phyloP scores from a whole-genome alignment of 2,888 invertebrate species.

The Leptopilina drosophilae region DNA sequence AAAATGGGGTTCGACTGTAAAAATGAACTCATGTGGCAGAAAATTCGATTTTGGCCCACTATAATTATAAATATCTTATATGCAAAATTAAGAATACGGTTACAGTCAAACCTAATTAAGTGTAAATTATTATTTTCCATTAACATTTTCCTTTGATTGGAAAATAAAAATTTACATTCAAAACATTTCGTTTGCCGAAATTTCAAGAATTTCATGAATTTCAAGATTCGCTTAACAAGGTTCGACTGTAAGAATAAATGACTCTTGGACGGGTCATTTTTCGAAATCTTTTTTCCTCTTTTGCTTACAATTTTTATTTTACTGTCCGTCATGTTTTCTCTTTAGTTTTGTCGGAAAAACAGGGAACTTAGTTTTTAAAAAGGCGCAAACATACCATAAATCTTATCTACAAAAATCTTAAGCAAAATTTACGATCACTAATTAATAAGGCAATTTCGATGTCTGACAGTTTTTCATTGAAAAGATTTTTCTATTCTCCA shows the following conservation, averaged over 20 bases:
- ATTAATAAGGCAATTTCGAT: slow-evolving; percentile 73
- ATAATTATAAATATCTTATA: background rate
- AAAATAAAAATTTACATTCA: too few species aligned
- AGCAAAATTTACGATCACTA: slow-evolving; percentile 40
- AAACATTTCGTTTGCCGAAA: too few species aligned
- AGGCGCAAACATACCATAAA: slow-evolving; percentile 49
- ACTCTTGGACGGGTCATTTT: slow-evolving; percentile 38
- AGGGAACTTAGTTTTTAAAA: slow-evolving; percentile 14
- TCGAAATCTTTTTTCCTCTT: slow-evolving; percentile 28
- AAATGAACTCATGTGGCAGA: background rate
- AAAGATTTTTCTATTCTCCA: slow-evolving; percentile 47
- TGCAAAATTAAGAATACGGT: background rate
- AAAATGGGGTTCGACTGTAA: background rate
- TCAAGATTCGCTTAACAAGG: too few species aligned
- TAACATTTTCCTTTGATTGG: too few species aligned
- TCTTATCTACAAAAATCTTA: slow-evolving; percentile 43
- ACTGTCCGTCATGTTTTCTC: slow-evolving; percentile 33
- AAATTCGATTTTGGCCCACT: slow-evolving; percentile 28
- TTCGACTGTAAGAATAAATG: background rate
- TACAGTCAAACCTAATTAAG: too few species aligned
- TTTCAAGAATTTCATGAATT: too few species aligned
- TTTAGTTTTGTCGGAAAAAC: background rate
- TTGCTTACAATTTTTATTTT: background rate
- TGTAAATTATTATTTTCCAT: too few species aligned
- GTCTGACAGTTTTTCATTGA: slow-evolving; percentile 61